Conservation (phyloP, 2,113 vertebrate genomes). For the Dolichallabes microphthalmus region DNA sequence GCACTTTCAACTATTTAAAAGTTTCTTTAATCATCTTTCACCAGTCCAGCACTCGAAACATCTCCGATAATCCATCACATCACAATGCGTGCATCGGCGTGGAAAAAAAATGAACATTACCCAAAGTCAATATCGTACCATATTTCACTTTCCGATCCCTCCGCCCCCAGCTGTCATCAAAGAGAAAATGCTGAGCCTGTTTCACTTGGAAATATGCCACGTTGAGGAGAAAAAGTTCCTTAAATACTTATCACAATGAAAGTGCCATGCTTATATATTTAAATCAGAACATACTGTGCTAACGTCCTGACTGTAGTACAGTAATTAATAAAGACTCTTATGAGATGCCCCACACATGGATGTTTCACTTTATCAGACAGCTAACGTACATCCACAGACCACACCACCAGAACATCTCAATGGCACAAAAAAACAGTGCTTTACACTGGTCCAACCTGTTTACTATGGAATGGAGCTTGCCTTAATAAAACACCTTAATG, state of each 20-base stretch:
- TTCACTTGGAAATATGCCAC: background rate
- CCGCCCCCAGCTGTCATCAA: background rate
- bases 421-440: constrained; percentile 23
- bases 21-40: background rate
- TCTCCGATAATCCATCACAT: background rate
- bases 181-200: background rate
- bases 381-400: background rate
- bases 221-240: background rate
- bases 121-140: background rate
- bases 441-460: constrained; percentile 4
- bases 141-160: background rate
- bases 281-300: background rate
- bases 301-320: background rate
- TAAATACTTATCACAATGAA: background rate
- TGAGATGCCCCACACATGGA: background rate
- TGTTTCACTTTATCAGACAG: constrained; percentile 17
- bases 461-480: constrained; percentile 16
- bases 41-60: background rate
- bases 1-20: background rate
- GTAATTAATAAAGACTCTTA: background rate
- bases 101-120: constrained; percentile 2
- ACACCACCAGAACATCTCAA: background rate
- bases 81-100: background rate
- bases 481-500: constrained; percentile 24
- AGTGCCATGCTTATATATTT: background rate